Conservation (phyloP, 1,140 invertebrate genomes). For the Drosophila oshimai region DNA sequence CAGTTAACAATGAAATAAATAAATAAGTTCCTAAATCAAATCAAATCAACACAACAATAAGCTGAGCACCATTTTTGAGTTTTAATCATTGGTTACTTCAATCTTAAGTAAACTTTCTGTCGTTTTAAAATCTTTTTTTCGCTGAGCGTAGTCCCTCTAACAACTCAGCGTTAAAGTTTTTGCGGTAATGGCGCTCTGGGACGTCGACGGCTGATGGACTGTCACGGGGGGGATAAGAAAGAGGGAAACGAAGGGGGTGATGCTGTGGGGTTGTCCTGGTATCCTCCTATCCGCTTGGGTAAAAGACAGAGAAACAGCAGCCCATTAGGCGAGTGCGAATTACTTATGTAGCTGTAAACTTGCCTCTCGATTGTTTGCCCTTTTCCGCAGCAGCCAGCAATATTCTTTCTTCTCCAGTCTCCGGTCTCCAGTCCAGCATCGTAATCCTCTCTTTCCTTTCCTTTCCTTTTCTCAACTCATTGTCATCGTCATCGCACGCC, state of each 20-base stretch:
- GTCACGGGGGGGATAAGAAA: slow-evolving; percentile 17
- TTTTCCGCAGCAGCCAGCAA: slow-evolving; percentile 21
- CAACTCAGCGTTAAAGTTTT: slow-evolving; percentile 74
- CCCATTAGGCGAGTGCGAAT: slow-evolving; percentile 73
- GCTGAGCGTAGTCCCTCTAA: slow-evolving; percentile 15
- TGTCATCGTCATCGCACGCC: not conserved
- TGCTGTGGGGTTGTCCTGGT: slow-evolving; percentile 2
- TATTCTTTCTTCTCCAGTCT: slow-evolving; percentile 1
- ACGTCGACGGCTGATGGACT: slow-evolving; percentile 54
- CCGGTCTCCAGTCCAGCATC: too few species aligned
- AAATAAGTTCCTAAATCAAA: too few species aligned
- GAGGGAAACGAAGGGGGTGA: not conserved
- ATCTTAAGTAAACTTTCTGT: not conserved
- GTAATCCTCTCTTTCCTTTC: not conserved
- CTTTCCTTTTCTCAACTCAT: not conserved
- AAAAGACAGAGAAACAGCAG: slow-evolving; percentile 26
- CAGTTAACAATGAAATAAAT: too few species aligned
- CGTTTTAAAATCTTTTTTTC: not conserved
- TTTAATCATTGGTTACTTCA: too few species aligned
- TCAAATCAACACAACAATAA: too few species aligned
- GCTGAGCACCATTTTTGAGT: too few species aligned
- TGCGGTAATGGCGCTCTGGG: slow-evolving; percentile 76
- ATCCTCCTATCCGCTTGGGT: not conserved
- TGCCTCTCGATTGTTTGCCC: slow-evolving; percentile 66
- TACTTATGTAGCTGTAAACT: slow-evolving; percentile 74